Percentiles rank a stretch among this genome's conserved stretches.
These are phyloP conservation scores for Coreoperca whiteheadi DNA, from an alignment of 2,113 vertebrate genomes.

Conservation along the genomic window DNA sequence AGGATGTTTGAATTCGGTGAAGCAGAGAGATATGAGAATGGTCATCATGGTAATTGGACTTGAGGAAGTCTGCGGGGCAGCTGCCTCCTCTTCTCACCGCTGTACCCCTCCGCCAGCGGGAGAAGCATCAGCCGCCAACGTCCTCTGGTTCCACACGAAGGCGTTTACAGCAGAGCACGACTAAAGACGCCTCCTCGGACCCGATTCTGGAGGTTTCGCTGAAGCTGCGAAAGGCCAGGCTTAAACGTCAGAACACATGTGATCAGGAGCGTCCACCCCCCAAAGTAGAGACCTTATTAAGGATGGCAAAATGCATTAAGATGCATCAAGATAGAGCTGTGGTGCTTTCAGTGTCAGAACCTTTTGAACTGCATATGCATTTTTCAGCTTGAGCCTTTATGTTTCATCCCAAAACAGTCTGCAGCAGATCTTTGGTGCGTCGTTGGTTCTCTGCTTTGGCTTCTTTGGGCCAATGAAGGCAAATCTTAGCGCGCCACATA, in stretches of 20 bases:
- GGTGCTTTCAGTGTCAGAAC: too few species aligned
- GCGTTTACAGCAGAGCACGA: not conserved
- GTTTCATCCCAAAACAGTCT: too few species aligned
- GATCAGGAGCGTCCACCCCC: not conserved
- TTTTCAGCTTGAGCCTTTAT: too few species aligned
- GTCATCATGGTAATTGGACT: conserved; percentile 28
- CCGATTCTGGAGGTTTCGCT: not conserved
- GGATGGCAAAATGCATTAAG: too few species aligned
- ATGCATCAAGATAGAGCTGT: too few species aligned
- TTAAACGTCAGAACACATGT: not conserved
- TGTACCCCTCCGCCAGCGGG: not conserved
- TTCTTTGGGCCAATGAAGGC: too few species aligned
- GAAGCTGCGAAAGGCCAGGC: not conserved
- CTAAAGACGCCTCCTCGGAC: not conserved
- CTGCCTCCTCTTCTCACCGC: not conserved
- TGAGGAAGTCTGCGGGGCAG: conserved; percentile 22
- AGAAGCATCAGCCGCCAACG: not conserved
- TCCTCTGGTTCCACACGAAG: not conserved
- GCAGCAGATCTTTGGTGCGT: too few species aligned
- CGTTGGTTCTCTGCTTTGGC: too few species aligned
- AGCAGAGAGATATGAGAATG: not conserved
- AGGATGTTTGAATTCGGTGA: not conserved
- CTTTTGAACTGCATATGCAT: too few species aligned
- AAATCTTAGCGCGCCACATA: too few species aligned
- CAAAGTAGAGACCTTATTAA: too few species aligned